Evolutionary conservation across 2,888 invertebrate species (phyloP).

Genomic region (Eupithecia centaureata): DNA sequence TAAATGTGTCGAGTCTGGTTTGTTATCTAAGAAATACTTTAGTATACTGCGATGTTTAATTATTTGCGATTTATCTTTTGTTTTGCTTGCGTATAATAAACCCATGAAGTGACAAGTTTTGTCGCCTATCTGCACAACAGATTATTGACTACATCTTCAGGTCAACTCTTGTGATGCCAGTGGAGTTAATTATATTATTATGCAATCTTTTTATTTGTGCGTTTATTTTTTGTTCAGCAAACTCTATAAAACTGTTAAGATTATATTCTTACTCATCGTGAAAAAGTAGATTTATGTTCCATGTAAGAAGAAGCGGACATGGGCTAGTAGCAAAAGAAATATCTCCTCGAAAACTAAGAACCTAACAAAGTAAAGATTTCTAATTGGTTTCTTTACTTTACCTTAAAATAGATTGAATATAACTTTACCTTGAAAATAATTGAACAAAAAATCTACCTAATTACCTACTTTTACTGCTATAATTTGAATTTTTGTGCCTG

Average conservation of each 20-base stretch:
- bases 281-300: neutral
- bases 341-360: no score
- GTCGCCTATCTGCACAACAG: neutral
- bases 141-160: neutral
- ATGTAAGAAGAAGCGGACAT: neutral
- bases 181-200: neutral
- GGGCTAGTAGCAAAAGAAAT: no score
- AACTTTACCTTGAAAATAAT: no score
- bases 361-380: no score
- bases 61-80: constrained; percentile 1
- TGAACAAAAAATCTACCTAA: no score
- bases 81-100: constrained; percentile 1
- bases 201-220: neutral
- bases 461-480: no score
- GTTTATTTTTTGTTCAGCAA: neutral
- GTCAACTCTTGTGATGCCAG: neutral
- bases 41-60: neutral
- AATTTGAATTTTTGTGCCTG: no score
- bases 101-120: neutral
- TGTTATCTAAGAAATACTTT: neutral
- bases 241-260: neutral
- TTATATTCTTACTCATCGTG: neutral
- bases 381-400: no score
- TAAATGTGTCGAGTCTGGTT: neutral
- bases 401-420: no score